A percentile compares a stretch with the other conserved stretches of the same genome.
Conservation (phyloP, 2,888 invertebrate genomes). For the Watsonalla cultraria region DNA sequence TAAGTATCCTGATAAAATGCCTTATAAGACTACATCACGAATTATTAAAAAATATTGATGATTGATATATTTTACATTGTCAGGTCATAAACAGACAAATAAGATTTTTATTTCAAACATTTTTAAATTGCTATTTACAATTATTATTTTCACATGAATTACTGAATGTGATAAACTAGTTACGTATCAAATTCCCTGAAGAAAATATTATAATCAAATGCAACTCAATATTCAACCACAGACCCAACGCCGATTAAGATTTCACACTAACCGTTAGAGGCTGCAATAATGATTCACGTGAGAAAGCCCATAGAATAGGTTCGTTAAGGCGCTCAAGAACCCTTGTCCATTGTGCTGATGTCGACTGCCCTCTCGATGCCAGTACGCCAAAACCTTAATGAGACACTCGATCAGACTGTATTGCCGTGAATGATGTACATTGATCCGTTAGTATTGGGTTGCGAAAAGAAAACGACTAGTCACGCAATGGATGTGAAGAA, state of each 20-base stretch:
- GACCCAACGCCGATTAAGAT: constrained; percentile 15
- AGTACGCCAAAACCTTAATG: constrained; percentile 52
- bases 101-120: too few relatives aligned
- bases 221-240: constrained; percentile 9
- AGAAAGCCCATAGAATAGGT: constrained; percentile 72
- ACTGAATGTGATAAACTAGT: too few relatives aligned
- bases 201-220: constrained; percentile 12
- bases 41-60: too few relatives aligned
- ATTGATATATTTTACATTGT: too few relatives aligned
- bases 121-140: too few relatives aligned
- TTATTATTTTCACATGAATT: too few relatives aligned
- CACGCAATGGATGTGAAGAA: constrained; percentile 17
- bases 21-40: too few relatives aligned
- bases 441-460: constrained; percentile 27
- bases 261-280: constrained; percentile 3
- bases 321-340: constrained; percentile 72
- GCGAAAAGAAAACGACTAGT: constrained; percentile 23
- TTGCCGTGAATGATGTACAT: constrained; percentile 20
- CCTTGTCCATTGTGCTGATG: constrained; percentile 61
- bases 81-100: too few relatives aligned
- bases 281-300: constrained; percentile 61
- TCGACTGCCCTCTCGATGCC: constrained; percentile 55
- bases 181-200: too few relatives aligned
- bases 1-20: too few relatives aligned
- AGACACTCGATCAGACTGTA: constrained; percentile 25